Conservation (phyloP, 2,888 invertebrate genomes). For the Platycnemis pennipes region DNA sequence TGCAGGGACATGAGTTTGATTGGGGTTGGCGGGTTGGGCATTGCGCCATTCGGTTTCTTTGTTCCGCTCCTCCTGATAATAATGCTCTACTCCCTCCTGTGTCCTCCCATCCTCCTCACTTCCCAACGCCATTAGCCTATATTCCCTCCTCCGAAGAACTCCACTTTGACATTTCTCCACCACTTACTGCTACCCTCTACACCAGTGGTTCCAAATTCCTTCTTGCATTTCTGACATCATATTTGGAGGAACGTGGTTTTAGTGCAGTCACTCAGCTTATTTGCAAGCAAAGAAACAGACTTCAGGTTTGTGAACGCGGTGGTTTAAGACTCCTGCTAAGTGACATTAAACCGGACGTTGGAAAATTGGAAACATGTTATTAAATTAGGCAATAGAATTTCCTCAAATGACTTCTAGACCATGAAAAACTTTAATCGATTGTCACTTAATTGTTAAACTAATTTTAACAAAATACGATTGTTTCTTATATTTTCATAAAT, state of each 20-base stretch:
- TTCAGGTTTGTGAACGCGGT: background rate
- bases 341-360: background rate
- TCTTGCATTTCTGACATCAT: too few relatives aligned
- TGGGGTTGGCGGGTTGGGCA: too few relatives aligned
- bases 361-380: background rate
- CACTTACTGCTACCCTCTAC: too few relatives aligned
- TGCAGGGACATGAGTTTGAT: too few relatives aligned
- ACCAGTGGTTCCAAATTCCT: too few relatives aligned
- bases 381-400: background rate
- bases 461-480: background rate
- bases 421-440: background rate
- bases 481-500: background rate
- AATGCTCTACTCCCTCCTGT: too few relatives aligned
- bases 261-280: background rate
- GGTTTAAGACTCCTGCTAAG: background rate
- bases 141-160: too few relatives aligned
- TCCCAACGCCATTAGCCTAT: too few relatives aligned
- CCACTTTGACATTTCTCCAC: too few relatives aligned
- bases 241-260: background rate
- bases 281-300: background rate
- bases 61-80: too few relatives aligned
- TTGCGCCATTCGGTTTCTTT: too few relatives aligned
- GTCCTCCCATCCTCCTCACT: too few relatives aligned
- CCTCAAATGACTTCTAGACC: background rate
- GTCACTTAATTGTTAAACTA: background rate